Percentiles rank a stretch among this genome's conserved stretches.
phyloP scores from a whole-genome alignment of 2,888 invertebrate genomes.

The Liposcelis brunnea region DNA sequence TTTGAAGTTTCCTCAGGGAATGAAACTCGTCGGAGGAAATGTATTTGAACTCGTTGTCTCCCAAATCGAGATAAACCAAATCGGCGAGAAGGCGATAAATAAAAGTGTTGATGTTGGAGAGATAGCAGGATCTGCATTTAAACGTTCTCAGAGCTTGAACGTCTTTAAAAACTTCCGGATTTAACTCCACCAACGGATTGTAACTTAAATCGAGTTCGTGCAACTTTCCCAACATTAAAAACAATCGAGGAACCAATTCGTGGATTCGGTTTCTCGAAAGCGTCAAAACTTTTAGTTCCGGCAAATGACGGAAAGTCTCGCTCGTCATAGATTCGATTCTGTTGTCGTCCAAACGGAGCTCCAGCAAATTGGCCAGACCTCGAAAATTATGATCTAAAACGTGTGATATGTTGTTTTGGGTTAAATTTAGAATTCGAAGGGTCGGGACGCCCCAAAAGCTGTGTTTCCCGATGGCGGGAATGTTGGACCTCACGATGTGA shows the following conservation, averaged over 20 bases:
- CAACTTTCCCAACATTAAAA: slow-evolving; percentile 54
- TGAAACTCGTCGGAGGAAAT: slow-evolving; percentile 53
- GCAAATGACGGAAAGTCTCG: slow-evolving; percentile 55
- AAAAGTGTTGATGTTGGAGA: slow-evolving; percentile 58
- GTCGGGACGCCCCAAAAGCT: slow-evolving; percentile 62
- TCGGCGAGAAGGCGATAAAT: slow-evolving; percentile 58
- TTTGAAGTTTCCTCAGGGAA: slow-evolving; percentile 45
- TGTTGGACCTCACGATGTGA: slow-evolving; percentile 50
- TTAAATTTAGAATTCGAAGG: slow-evolving; percentile 42
- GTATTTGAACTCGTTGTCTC: slow-evolving; percentile 60
- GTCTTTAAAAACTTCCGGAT: slow-evolving; percentile 64
- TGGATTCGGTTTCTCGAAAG: slow-evolving; percentile 33
- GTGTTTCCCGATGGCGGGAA: slow-evolving; percentile 60
- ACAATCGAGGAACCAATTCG: slow-evolving; percentile 26
- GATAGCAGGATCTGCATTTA: slow-evolving; percentile 51
- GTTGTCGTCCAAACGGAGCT: slow-evolving; percentile 56
- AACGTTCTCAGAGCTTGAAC: slow-evolving; percentile 50
- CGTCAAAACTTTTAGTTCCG: slow-evolving; percentile 46
- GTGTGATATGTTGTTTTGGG: slow-evolving; percentile 50
- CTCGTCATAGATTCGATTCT: slow-evolving; percentile 55
- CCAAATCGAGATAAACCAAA: slow-evolving; percentile 55
- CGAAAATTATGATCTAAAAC: slow-evolving; percentile 57
- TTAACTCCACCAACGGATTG: slow-evolving; percentile 54
- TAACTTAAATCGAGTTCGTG: slow-evolving; percentile 54
- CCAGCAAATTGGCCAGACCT: slow-evolving; percentile 52